Conservation (phyloP, 2,797 vertebrate genomes). For the Notamacropus eugenii region DNA sequence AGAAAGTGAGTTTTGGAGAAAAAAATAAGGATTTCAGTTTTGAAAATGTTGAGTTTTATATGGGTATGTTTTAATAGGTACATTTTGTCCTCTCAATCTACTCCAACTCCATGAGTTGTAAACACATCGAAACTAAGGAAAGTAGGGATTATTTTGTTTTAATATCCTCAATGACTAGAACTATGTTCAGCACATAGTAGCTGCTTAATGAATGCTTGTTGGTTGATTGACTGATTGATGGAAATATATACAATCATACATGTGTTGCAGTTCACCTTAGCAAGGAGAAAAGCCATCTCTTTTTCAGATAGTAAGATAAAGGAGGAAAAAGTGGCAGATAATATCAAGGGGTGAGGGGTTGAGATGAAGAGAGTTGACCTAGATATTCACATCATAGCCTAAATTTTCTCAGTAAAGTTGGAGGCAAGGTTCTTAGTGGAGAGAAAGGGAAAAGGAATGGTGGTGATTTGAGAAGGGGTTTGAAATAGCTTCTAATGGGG, state of each 20-base stretch:
- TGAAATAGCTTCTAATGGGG: neutral
- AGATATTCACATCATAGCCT: neutral
- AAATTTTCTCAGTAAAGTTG: neutral
- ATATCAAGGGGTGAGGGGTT: neutral
- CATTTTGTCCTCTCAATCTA: neutral
- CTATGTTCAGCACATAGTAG: neutral
- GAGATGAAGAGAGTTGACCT: neutral
- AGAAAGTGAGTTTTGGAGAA: neutral
- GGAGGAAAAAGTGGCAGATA: neutral
- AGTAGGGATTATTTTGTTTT: neutral
- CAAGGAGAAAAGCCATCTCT: neutral
- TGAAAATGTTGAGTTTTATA: neutral
- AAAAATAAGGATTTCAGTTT: neutral
- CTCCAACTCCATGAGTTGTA: neutral
- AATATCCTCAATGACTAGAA: neutral
- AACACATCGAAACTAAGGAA: neutral
- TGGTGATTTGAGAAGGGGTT: neutral
- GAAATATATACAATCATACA: neutral
- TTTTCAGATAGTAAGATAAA: neutral
- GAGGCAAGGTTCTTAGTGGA: neutral
- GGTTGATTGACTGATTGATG: neutral
- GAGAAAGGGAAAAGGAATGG: neutral
- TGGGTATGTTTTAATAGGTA: neutral
- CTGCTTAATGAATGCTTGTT: neutral
- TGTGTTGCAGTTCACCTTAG: neutral